phyloP scores from a whole-genome alignment of 2,888 invertebrate genomes.

The Macaria liturata region DNA sequence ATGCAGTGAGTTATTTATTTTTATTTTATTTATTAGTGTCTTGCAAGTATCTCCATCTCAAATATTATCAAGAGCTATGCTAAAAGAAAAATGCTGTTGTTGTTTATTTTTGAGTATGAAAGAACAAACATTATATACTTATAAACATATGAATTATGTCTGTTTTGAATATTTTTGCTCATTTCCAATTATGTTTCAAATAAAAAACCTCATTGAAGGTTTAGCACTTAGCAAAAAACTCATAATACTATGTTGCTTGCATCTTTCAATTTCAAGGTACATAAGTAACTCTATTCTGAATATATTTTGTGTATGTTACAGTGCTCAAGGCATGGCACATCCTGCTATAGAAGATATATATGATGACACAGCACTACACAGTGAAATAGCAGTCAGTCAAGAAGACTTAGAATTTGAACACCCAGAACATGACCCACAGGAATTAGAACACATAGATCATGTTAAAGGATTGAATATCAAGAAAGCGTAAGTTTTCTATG shows the following conservation, averaged over 20 bases:
- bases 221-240: too few species aligned
- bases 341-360: conserved; percentile 68
- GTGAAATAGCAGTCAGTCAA: conserved; percentile 55
- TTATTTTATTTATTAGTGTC: background rate
- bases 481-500: conserved; percentile 59
- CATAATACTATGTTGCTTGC: too few species aligned
- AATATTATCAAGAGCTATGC: too few species aligned
- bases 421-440: conserved; percentile 21
- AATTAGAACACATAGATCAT: conserved; percentile 10
- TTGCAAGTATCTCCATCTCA: too few species aligned
- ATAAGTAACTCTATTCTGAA: background rate
- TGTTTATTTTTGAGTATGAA: too few species aligned
- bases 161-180: too few species aligned
- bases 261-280: too few species aligned
- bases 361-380: conserved; percentile 57
- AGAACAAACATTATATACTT: too few species aligned
- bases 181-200: too few species aligned
- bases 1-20: conserved; percentile 66
- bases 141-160: too few species aligned
- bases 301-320: conserved; percentile 24
- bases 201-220: too few species aligned
- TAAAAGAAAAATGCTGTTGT: too few species aligned
- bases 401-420: conserved; percentile 52
- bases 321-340: conserved; percentile 59
- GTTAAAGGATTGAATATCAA: conserved; percentile 61